Percentiles rank a stretch among this genome's conserved stretches.
Evolutionary conservation across 92 coral and sea anemone genomes (phyloP).

Genomic region (Parazoanthus atlanticus): DNA sequence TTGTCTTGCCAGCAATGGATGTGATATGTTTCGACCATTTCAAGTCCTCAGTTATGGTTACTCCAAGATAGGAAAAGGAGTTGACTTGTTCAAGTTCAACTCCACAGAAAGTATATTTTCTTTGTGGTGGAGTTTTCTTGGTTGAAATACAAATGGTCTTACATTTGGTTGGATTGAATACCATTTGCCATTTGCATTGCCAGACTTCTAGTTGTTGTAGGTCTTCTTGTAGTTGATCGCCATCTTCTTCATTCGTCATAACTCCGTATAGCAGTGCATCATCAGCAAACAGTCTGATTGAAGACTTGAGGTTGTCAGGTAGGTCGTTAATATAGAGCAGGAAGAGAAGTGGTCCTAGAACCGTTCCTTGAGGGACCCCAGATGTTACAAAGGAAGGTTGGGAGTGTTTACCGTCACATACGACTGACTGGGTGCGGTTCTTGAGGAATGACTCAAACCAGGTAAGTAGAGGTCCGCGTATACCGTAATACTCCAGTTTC

Average conservation of each 20-base stretch:
- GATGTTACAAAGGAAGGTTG: constrained; percentile 41
- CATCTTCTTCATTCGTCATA: constrained; percentile 35
- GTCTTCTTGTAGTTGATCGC: constrained; percentile 35
- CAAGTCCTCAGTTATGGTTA: constrained; percentile 39
- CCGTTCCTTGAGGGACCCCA: constrained; percentile 56
- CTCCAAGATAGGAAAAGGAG: constrained; percentile 36
- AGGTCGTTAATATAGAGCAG: constrained; percentile 49
- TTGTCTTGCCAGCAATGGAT: constrained; percentile 38
- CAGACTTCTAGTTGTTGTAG: constrained; percentile 40
- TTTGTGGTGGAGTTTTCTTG: constrained; percentile 46
- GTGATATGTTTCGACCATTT: constrained; percentile 46
- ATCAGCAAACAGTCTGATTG: constrained; percentile 58
- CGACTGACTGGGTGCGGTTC: constrained; percentile 44
- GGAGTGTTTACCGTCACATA: constrained; percentile 48
- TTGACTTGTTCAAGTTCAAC: constrained; percentile 45
- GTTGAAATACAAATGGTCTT: constrained; percentile 44
- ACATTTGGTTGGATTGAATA: constrained; percentile 45
- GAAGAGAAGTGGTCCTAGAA: constrained; percentile 41
- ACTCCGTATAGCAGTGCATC: constrained; percentile 38
- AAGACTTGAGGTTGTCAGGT: constrained; percentile 52
- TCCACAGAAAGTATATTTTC: constrained; percentile 37
- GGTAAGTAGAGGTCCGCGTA: constrained; percentile 34
- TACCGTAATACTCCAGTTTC: constrained; percentile 33
- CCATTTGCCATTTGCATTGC: constrained; percentile 48
- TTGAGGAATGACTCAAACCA: constrained; percentile 55